phyloP scores from a whole-genome alignment of 2,113 vertebrate species.

The Vulpes lagopus region DNA sequence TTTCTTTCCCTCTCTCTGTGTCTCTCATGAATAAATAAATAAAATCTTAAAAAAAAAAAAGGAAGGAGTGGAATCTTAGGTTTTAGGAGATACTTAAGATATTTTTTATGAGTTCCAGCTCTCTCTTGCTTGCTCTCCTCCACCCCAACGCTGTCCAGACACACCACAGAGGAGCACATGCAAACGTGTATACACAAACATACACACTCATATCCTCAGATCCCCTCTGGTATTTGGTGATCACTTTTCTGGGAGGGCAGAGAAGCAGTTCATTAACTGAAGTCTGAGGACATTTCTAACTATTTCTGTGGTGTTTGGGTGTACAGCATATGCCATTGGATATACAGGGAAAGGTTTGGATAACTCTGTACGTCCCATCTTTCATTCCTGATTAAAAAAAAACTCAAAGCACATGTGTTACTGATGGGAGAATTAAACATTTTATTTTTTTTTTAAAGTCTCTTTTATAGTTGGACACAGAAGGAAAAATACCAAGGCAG shows the following conservation, averaged over 20 bases:
- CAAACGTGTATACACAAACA: not conserved
- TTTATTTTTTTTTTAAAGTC: slow-evolving; percentile 2
- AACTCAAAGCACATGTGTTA: not conserved
- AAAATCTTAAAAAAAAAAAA: not conserved
- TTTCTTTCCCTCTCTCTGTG: no score
- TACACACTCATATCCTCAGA: not conserved
- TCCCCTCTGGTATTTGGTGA: not conserved
- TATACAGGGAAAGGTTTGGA: not conserved
- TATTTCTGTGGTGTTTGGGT: not conserved
- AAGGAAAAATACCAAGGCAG: slow-evolving; percentile 5
- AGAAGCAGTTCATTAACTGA: not conserved
- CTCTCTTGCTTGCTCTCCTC: not conserved
- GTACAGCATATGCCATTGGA: not conserved
- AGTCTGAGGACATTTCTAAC: not conserved
- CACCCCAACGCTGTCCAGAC: not conserved
- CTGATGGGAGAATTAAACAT: not conserved
- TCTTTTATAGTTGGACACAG: slow-evolving; percentile 31
- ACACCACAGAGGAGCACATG: not conserved
- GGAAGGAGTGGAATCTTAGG: not conserved
- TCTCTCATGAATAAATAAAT: no score
- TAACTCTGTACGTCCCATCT: not conserved
- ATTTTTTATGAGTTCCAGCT: not conserved
- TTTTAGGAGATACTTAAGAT: not conserved
- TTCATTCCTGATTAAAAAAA: not conserved
- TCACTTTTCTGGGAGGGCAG: not conserved